Conservation (phyloP, 2,888 invertebrate genomes). For the Tenthredo amoena region DNA sequence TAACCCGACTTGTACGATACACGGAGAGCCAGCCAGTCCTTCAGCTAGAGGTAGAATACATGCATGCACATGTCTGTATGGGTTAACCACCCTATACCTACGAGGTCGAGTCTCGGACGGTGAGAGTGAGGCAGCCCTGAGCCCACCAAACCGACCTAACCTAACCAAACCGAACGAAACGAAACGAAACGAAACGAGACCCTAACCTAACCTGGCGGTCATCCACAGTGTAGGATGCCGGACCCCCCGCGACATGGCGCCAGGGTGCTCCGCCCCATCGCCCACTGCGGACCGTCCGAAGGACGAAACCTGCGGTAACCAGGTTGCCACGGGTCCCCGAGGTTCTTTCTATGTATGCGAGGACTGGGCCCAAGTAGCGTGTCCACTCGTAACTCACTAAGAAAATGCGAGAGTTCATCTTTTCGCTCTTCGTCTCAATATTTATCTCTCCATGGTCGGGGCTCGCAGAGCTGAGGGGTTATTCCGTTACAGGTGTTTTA, state of each 20-base stretch:
- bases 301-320: slow-evolving; percentile 51
- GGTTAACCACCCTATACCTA: slow-evolving; percentile 28
- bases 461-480: not conserved
- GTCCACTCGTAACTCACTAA: slow-evolving; percentile 29
- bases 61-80: not conserved
- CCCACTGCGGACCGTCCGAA: slow-evolving; percentile 50
- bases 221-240: slow-evolving; percentile 64
- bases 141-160: not conserved
- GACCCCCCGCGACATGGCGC: slow-evolving; percentile 78
- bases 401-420: not conserved
- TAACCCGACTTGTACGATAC: slow-evolving; percentile 61
- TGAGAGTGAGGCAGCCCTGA: slow-evolving; percentile 20
- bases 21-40: slow-evolving; percentile 49
- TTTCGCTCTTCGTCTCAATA: slow-evolving; percentile 30
- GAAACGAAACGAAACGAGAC: too few relatives aligned
- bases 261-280: slow-evolving; percentile 75
- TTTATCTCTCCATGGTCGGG: slow-evolving; percentile 5
- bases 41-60: slow-evolving; percentile 32
- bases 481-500: not conserved
- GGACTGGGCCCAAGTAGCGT: not conserved
- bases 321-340: slow-evolving; percentile 34
- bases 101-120: slow-evolving; percentile 4
- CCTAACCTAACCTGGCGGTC: slow-evolving; percentile 34
- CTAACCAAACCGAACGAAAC: not conserved
- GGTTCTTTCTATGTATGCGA: not conserved